phyloP scores from a whole-genome alignment of 1,140 invertebrate genomes.

The Caligus rogercresseyi region DNA sequence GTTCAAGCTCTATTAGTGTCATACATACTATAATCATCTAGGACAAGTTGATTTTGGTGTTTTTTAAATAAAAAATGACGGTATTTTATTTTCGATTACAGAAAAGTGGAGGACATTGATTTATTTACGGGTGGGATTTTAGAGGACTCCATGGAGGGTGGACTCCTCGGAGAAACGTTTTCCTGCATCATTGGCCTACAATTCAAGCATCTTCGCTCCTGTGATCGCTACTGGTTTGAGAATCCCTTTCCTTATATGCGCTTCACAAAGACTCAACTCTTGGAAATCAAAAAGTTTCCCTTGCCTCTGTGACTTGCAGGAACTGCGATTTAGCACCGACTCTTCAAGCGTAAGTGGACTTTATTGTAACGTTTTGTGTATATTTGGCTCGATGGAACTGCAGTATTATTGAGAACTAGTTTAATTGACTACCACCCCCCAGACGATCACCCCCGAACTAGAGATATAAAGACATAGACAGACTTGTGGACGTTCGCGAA shows the following conservation, averaged over 20 bases:
- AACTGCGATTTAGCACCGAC: slow-evolving; percentile 56
- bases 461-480: no score
- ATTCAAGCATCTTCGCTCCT: slow-evolving; percentile 25
- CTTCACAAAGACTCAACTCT: slow-evolving; percentile 2
- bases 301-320: slow-evolving; percentile 52
- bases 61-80: no score
- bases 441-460: no score
- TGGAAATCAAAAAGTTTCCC: background rate
- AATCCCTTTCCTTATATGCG: slow-evolving; percentile 23
- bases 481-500: no score
- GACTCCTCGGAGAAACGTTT: slow-evolving; percentile 61
- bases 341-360: background rate
- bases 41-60: no score
- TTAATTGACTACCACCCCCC: no score
- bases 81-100: no score
- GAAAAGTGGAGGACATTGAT: slow-evolving; percentile 53
- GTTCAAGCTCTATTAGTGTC: no score
- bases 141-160: slow-evolving; percentile 43
- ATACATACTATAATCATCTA: no score
- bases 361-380: no score
- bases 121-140: slow-evolving; percentile 60
- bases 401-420: no score
- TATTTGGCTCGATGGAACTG: no score
- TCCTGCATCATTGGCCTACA: slow-evolving; percentile 53
- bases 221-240: slow-evolving; percentile 31